Base-by-base conservation (phyloP, 2,888 invertebrate genomes). In the Hemithea aestivaria region DNA sequence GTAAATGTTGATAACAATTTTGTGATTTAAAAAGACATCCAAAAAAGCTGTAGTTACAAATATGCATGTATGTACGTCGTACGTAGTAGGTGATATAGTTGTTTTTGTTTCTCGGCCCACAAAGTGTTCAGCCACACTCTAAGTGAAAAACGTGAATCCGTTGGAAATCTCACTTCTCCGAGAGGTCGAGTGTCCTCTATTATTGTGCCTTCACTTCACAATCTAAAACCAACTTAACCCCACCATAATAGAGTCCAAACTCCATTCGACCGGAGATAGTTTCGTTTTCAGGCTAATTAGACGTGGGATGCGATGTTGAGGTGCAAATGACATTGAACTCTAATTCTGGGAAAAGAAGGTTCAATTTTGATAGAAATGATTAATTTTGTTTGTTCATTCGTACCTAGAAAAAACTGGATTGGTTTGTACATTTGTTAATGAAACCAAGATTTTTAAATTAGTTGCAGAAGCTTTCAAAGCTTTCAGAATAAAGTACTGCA, bases 201-300 rank as follows among this genome's bases (percentile, higher is more conserved):
- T 80, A 83, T 81, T 75, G 62, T 65, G 35, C 35, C 7, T 7
- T 8, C 1, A 4, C 20, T 31, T 7, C 20, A 24, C 31, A 45
- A 34, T 27, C 44, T 7, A 55, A 66, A 63, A 39, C 31, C 45
- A 49, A 58, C 71, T 60, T 53, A 1, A 10, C n/a, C 7, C n/a
- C 5, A 7, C 1, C 10, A 44, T 64, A 77, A 53, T 16, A 16
- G 5, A 16, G 16, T 16, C 50, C 29, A 50, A 42, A 53, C 41
- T 56, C 32, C 29, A 9, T 33, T 26, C 9, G 8, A 9, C 6
- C 6, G 10, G 20, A 16, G 46, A 61, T 65, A 64, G 69, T 68
- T 66, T 68, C 66, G 71, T 78, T 81, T 80, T 76, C 73, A 81
- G 73, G 84, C 84, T 85, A 84, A 84, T 84, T 82, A 84, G 79